Evolutionary conservation across 1,140 invertebrate species (phyloP).

Genomic region (Spodoptera frugiperda): DNA sequence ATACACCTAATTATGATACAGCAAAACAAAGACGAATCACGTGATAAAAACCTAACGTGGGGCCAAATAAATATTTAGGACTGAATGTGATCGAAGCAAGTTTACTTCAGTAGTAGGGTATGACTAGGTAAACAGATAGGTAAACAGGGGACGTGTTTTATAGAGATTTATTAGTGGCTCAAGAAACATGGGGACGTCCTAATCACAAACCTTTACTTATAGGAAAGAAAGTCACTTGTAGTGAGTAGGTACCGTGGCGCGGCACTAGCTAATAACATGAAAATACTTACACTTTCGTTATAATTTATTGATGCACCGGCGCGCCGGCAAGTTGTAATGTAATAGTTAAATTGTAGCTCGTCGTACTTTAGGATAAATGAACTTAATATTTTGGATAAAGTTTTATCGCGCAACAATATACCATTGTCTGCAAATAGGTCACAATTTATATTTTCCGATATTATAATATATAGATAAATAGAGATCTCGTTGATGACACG

Average conservation of each 20-base stretch:
- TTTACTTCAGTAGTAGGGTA: background rate
- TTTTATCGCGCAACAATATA: background rate
- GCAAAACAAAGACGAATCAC: background rate
- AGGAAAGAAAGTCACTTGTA: background rate
- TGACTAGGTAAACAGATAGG: background rate
- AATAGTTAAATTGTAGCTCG: background rate
- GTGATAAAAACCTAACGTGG: slow-evolving; percentile 28
- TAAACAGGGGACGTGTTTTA: background rate
- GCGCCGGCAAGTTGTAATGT: background rate
- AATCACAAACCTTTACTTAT: slow-evolving; percentile 3
- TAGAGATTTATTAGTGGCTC: background rate
- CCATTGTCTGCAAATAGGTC: no score
- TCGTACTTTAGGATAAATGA: slow-evolving; percentile 11
- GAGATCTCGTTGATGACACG: no score
- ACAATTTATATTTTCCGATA: no score
- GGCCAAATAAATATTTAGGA: slow-evolving; percentile 28
- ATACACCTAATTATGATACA: slow-evolving; percentile 15
- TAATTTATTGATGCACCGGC: background rate
- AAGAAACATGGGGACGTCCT: slow-evolving; percentile 1
- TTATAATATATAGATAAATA: no score
- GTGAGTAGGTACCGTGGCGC: background rate
- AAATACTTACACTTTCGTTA: background rate
- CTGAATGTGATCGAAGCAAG: background rate
- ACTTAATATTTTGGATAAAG: slow-evolving; percentile 20
- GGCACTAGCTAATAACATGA: no score